phyloP scores from a whole-genome alignment of 2,113 vertebrate genomes.

The Leucopsar rothschildi region DNA sequence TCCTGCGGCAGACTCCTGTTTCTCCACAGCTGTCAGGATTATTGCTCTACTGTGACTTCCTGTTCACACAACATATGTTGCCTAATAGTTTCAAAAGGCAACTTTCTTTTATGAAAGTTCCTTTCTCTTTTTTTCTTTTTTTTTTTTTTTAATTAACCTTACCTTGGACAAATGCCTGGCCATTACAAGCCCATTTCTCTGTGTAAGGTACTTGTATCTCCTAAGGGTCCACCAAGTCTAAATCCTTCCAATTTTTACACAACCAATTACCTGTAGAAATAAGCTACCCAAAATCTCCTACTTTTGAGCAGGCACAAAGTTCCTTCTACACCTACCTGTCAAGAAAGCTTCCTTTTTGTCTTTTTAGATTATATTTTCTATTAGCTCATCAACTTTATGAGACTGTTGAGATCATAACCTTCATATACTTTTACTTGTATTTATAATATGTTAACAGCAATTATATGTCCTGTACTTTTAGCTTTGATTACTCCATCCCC shows the following conservation, averaged over 20 bases:
- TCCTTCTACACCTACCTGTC: neutral
- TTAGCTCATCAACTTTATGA: neutral
- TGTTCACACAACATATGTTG: slow-evolving; percentile 71
- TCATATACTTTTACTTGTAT: neutral
- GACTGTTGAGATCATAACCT: neutral
- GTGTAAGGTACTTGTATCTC: neutral
- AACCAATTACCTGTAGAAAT: neutral
- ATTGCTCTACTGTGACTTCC: slow-evolving; percentile 67
- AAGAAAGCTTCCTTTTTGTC: neutral
- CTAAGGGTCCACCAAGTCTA: neutral
- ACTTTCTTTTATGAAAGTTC: slow-evolving; percentile 61
- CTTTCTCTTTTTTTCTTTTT: neutral
- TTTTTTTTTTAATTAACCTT: slow-evolving; percentile 3
- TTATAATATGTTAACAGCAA: neutral
- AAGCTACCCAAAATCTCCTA: neutral
- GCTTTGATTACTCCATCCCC: neutral
- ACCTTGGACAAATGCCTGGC: slow-evolving; percentile 23
- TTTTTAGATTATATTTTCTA: neutral
- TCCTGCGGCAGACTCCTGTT: slow-evolving; percentile 38
- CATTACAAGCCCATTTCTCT: neutral
- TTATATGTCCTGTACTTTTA: neutral
- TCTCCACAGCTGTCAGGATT: slow-evolving; percentile 70
- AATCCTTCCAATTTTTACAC: neutral
- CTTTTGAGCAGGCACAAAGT: neutral
- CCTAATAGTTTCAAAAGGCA: slow-evolving; percentile 63